Evolutionary conservation across 2,797 vertebrate genomes (phyloP).

Genomic region (Sebastes vulpes): DNA sequence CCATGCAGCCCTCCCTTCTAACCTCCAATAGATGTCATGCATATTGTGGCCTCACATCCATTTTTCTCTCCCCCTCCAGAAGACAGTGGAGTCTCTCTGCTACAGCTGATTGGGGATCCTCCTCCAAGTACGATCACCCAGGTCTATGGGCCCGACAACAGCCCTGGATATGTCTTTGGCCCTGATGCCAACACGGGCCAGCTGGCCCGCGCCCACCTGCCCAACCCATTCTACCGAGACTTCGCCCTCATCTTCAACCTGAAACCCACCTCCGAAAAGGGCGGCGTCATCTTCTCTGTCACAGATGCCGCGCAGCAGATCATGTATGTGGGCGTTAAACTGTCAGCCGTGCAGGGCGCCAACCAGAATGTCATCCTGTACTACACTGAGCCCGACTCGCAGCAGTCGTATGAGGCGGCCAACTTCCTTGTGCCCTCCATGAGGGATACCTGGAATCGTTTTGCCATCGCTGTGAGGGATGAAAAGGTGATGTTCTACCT

Average conservation of each 20-base stretch:
- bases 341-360: slow-evolving; percentile 78
- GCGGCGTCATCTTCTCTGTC: slow-evolving; percentile 91
- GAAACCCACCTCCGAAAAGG: slow-evolving; percentile 84
- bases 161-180: slow-evolving; percentile 87
- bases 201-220: slow-evolving; percentile 90
- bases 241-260: slow-evolving; percentile 92
- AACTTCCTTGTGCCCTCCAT: slow-evolving; percentile 89
- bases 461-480: slow-evolving; percentile 89
- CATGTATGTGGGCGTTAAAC: slow-evolving; percentile 91
- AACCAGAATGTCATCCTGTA: slow-evolving; percentile 90
- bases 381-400: slow-evolving; percentile 89
- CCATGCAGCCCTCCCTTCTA: slow-evolving; percentile 65
- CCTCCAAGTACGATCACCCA: slow-evolving; percentile 85
- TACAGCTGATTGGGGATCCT: slow-evolving; percentile 93
- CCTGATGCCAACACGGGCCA: slow-evolving; percentile 88
- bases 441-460: slow-evolving; percentile 89
- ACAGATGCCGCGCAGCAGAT: slow-evolving; percentile 89
- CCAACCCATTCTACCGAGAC: slow-evolving; percentile 90
- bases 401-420: slow-evolving; percentile 84
- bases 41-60: slow-evolving; percentile 20
- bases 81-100: slow-evolving; percentile 88
- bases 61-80: slow-evolving; percentile 62
- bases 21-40: background rate
- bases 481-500: slow-evolving; percentile 87
- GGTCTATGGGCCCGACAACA: slow-evolving; percentile 85